phyloP scores from a whole-genome alignment of 1,140 invertebrate genomes.

The Drosophila grimshawi region DNA sequence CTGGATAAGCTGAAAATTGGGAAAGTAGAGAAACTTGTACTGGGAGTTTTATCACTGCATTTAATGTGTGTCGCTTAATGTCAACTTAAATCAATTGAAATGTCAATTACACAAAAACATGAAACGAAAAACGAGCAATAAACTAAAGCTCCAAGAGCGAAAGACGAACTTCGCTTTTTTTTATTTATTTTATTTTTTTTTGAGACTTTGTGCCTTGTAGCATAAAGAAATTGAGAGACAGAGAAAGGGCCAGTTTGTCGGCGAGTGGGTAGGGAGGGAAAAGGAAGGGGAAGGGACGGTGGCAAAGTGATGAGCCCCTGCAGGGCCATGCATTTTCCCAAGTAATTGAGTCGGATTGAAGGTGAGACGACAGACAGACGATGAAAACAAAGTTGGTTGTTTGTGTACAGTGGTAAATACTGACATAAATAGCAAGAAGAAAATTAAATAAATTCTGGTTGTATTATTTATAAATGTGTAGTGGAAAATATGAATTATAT shows the following conservation, averaged over 20 bases:
- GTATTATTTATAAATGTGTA: no score
- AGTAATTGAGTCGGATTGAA: constrained; percentile 69
- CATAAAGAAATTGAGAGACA: neutral
- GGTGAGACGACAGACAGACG: constrained; percentile 49
- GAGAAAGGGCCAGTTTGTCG: neutral
- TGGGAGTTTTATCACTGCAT: constrained; percentile 35
- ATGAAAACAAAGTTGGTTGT: constrained; percentile 16
- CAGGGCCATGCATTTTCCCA: constrained; percentile 50
- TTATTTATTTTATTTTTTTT: neutral
- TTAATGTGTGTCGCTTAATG: constrained; percentile 65
- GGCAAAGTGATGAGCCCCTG: neutral
- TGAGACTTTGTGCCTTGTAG: constrained; percentile 23
- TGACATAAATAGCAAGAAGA: neutral
- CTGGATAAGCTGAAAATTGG: neutral
- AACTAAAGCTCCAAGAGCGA: constrained; percentile 19
- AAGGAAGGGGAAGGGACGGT: no score
- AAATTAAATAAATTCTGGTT: neutral
- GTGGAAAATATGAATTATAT: no score
- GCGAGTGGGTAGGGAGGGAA: neutral
- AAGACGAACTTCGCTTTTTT: constrained; percentile 33
- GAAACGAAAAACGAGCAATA: constrained; percentile 44
- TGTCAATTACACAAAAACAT: constrained; percentile 74
- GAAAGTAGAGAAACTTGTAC: constrained; percentile 18
- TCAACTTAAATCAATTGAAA: constrained; percentile 79
- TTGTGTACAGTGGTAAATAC: constrained; percentile 22